These are phyloP conservation scores for Clytia hemisphaerica DNA, from an alignment of 30 jellyfish, hydroid and myxozoan species.

Conservation along the genomic window DNA sequence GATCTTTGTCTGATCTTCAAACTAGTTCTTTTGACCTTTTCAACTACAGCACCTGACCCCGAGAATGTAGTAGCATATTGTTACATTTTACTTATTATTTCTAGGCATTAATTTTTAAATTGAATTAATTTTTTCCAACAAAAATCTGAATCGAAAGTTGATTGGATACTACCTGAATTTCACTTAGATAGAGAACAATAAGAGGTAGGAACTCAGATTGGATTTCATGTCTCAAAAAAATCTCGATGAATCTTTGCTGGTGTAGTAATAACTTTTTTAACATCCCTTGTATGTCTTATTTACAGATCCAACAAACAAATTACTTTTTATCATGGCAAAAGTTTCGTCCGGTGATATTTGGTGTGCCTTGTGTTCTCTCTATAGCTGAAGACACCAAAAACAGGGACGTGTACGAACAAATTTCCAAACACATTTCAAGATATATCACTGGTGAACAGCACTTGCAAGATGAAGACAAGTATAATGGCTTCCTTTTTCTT, in stretches of 20 bases:
- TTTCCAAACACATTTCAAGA: conserved; percentile 55
- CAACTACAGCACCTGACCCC: no score
- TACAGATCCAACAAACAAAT: conserved; percentile 63
- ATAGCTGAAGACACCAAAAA: conserved; percentile 24
- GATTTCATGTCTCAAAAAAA: no score
- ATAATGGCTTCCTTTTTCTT: not conserved
- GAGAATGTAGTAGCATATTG: no score
- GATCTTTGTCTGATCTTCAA: not conserved
- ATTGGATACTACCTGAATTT: no score
- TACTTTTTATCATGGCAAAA: conserved; percentile 91
- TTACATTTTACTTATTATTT: no score
- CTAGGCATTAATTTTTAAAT: no score
- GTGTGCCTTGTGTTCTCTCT: conserved; percentile 59
- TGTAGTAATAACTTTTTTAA: not conserved
- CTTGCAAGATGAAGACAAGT: conserved; percentile 18
- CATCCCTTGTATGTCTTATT: not conserved
- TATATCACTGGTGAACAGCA: conserved; percentile 20
- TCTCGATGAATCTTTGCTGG: no score
- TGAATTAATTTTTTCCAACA: no score
- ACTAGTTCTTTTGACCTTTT: no score
- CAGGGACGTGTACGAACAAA: conserved; percentile 58
- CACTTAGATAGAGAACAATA: no score
- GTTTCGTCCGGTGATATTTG: conserved; percentile 70
- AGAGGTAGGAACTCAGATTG: no score
- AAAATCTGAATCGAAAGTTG: no score